These are phyloP conservation scores for Pachyuromys duprasi DNA, from an alignment of 2,797 vertebrate genomes.

Conservation along the genomic window DNA sequence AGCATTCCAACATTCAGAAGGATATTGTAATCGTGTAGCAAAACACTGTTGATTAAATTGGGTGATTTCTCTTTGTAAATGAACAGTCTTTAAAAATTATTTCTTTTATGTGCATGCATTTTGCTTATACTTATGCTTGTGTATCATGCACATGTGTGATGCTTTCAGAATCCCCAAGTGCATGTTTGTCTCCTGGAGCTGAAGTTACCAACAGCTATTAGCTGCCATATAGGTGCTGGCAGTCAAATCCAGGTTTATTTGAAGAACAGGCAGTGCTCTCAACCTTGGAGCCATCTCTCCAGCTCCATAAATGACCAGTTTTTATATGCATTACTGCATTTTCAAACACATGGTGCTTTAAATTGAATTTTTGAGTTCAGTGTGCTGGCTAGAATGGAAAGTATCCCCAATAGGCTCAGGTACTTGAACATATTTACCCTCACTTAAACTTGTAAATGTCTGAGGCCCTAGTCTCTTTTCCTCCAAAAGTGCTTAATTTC, in stretches of 20 bases:
- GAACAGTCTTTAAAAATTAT: background rate
- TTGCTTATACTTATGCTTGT: background rate
- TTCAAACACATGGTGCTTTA: background rate
- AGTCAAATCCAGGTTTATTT: background rate
- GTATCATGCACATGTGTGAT: background rate
- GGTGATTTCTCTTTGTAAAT: slow-evolving; percentile 19
- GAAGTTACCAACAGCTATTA: background rate
- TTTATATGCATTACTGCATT: background rate
- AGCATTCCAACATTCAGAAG: background rate
- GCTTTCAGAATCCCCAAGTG: background rate
- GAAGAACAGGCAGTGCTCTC: background rate
- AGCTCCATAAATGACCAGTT: background rate
- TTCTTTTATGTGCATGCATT: background rate
- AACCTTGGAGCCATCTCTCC: background rate
- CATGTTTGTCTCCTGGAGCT: background rate
- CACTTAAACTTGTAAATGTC: background rate
- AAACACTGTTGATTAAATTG: background rate
- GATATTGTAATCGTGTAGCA: background rate
- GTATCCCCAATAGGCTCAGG: background rate
- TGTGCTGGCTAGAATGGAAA: background rate
- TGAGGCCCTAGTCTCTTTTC: background rate
- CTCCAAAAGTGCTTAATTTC: slow-evolving; percentile 23
- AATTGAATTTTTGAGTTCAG: slow-evolving; percentile 18
- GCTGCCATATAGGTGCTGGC: background rate
- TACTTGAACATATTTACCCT: background rate